Percentiles rank a stretch among this genome's conserved stretches.
These are phyloP conservation scores for Conistra vaccinii DNA, from an alignment of 2,888 invertebrate genomes.

Conservation along the genomic window DNA sequence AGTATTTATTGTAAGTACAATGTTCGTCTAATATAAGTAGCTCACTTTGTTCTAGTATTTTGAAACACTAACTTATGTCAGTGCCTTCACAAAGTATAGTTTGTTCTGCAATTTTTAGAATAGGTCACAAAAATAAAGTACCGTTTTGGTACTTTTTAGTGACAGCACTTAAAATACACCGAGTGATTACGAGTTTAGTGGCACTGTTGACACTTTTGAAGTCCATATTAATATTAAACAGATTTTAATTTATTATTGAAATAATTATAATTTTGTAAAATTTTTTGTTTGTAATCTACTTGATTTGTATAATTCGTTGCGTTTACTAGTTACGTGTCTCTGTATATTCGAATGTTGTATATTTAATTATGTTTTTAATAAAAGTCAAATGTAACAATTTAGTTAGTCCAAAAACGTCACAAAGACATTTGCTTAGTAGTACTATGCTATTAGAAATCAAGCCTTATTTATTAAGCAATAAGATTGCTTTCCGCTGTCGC, in stretches of 20 bases:
- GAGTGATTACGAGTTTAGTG: conserved; percentile 13
- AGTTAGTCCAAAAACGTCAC: conserved; percentile 7
- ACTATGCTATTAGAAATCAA: conserved; percentile 48
- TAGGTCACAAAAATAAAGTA: conserved; percentile 28
- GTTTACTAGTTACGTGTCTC: conserved; percentile 17
- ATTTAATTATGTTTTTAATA: conserved; percentile 19
- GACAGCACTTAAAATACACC: conserved; percentile 37
- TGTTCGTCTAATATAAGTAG: conserved; percentile 30
- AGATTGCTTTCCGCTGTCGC: conserved; percentile 70
- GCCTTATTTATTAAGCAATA: conserved; percentile 75
- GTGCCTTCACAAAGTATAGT: conserved; percentile 64
- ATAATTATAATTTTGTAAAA: not conserved
- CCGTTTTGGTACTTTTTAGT: conserved; percentile 45
- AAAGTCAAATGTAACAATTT: conserved; percentile 36
- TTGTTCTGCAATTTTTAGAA: conserved; percentile 43
- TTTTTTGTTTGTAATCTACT: conserved; percentile 7
- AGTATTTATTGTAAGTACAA: conserved; percentile 42
- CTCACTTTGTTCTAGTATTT: conserved; percentile 40
- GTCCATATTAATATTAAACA: not conserved
- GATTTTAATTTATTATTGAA: not conserved
- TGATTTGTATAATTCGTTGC: conserved; percentile 26
- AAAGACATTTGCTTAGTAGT: conserved; percentile 39
- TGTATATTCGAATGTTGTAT: conserved; percentile 36
- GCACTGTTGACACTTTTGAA: conserved; percentile 36
- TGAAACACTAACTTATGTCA: conserved; percentile 59